Base-by-base conservation (phyloP, 2,113 vertebrate genomes). In the Pachypanchax playfairii region DNA sequence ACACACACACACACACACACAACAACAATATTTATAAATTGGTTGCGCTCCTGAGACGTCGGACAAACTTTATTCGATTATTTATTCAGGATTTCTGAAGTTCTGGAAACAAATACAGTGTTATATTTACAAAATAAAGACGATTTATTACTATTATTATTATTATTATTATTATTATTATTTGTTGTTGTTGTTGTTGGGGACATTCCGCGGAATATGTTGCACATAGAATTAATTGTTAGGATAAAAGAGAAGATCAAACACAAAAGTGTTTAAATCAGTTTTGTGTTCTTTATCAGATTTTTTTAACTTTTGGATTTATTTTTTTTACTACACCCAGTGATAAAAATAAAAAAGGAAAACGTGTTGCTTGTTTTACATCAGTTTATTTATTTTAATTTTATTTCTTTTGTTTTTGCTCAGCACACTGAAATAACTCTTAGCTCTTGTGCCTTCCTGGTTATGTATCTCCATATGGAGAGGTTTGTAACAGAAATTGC, bases 401-500 rank as follows among this genome's bases (percentile, higher is more conserved):
- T 48, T 36, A 64, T 52, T 53, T 24, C 2, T 3, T 59, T 47
- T 64, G 20, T 73, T 46, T 48, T 52, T 26, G n/a, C n/a, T n/a
- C 43, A 39, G 8, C 38, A 35, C 9, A 44, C 44, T 25, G 28
- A 4, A 29, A 29, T 29, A 29, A 29, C 28, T 29, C 28, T 5
- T 29, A 29, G 28, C 28, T 29, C 28, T n/a, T n/a, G n/a, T n/a
- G n/a, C n/a, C n/a, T n/a, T n/a, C n/a, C 4, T 4, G 7, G 28
- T 35, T 35, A 46, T 70, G 41, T 60, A 46, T 49, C 36, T n/a
- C 36, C n/a, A 8, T 18, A 47, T 70, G 65, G 75, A 67, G 50
- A 47, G 70, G 28, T 55, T 67, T 62, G 57, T 64, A 50, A 78
- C n/a, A 70, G 50, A 72, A 83, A 55, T 20, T 61, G 4, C 35